Evolutionary conservation across 2,113 vertebrate genomes (phyloP).

Genomic region (Catharus fuscescens): DNA sequence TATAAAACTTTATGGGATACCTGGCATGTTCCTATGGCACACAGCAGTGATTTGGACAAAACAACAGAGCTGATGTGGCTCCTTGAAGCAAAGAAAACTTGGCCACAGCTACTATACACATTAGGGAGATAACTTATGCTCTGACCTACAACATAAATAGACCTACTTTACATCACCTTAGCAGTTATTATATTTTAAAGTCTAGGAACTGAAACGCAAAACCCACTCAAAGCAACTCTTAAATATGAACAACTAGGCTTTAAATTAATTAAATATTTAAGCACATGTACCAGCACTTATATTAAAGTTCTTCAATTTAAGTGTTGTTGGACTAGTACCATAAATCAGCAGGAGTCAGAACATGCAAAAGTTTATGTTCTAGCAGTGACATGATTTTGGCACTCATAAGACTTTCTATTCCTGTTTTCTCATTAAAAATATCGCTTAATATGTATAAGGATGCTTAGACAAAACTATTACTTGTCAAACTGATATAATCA

Average conservation of each 20-base stretch:
- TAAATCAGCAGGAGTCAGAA: neutral
- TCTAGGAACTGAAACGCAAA: neutral
- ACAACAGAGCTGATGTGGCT: neutral
- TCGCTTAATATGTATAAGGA: neutral
- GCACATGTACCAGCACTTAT: neutral
- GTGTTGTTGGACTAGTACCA: neutral
- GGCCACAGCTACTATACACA: neutral
- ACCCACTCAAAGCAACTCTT: neutral
- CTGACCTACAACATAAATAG: neutral
- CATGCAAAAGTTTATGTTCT: neutral
- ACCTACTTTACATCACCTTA: neutral
- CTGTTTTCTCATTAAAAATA: neutral
- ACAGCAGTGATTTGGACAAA: neutral
- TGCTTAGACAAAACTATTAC: neutral
- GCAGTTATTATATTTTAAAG: neutral
- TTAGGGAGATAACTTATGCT: neutral
- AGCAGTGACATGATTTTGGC: neutral
- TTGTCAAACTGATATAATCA: neutral
- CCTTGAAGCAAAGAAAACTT: neutral
- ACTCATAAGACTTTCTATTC: neutral
- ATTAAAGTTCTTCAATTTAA: neutral
- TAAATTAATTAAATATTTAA: conserved; percentile 19
- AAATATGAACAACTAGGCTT: neutral
- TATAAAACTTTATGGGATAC: neutral
- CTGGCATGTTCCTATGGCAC: neutral